Conservation (phyloP, 2,797 vertebrate species). For the Meda fulgida region DNA sequence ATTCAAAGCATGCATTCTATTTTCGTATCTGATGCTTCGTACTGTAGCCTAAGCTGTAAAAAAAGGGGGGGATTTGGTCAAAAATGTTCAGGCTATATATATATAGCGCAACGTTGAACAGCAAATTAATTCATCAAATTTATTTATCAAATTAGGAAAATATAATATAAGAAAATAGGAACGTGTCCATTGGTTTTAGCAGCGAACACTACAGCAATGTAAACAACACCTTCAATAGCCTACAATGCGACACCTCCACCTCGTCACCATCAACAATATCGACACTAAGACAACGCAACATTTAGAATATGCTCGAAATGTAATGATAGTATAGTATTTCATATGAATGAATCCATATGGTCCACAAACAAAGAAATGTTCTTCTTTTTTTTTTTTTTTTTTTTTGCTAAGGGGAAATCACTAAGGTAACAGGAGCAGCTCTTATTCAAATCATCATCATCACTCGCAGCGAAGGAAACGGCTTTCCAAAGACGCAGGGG, state of each 20-base stretch:
- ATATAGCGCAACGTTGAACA: not conserved
- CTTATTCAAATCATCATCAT: slow-evolving; percentile 9
- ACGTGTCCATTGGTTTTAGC: not conserved
- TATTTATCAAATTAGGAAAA: not conserved
- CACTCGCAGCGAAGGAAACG: not conserved
- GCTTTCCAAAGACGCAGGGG: slow-evolving; percentile 7
- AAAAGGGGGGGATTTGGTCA: not conserved
- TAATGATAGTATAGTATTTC: not conserved
- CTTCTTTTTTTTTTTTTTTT: not conserved
- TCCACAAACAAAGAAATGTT: not conserved
- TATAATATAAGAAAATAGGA: not conserved
- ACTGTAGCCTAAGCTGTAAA: not conserved
- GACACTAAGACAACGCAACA: slow-evolving; percentile 59
- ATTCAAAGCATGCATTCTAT: not conserved
- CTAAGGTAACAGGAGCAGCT: slow-evolving; percentile 1
- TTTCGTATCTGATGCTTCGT: not conserved
- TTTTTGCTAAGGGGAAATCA: not conserved
- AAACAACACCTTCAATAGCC: slow-evolving; percentile 41
- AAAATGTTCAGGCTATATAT: not conserved
- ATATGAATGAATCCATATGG: not conserved
- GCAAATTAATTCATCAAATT: not conserved
- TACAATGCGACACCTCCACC: slow-evolving; percentile 46
- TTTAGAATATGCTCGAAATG: not conserved
- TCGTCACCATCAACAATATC: not conserved
- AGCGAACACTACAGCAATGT: slow-evolving; percentile 12